Evolutionary conservation across 23 tunicate species (phyloP), one percentile per base, ranked within the genome.

Genomic region (Ciona savignyi): DNA sequence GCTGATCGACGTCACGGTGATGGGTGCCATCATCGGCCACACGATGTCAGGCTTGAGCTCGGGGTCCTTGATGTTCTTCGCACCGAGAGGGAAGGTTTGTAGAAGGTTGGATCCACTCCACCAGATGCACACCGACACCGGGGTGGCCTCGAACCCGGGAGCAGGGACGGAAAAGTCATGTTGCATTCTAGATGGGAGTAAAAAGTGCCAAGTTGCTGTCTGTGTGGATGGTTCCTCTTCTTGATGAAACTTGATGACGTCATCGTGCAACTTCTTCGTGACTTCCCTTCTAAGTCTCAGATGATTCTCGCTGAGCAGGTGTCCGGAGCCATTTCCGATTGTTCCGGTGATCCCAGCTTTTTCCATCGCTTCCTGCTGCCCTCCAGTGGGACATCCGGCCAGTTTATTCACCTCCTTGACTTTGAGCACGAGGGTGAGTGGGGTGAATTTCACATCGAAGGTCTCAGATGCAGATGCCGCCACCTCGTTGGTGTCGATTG

Each of bases 151-250:
- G 21, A 34, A 24, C 29, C 29, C 61, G 19, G 77, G 60, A 27
- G 21, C 31, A 21, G 68, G 31, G n/a, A 67, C 29, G 3, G 1
- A 49, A 61, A 67, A 9, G 9, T 77, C 70, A 19, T 90, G 77
- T 34, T 90, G 86, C 97, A 90, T 70, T 15, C 78, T 63, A 34
- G 81, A 75, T 62, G 77, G 48, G 30, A 42, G 25, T 21, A 90
- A 70, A 75, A 79, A 90, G 51, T 83, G 81, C 89, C 89, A 90
- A 11, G 72, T 74, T 35, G 97, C 90, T 20, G n/a, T n/a, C n/a
- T n/a, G n/a, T n/a, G n/a, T n/a, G n/a, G n/a, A n/a, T n/a, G n/a
- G n/a, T n/a, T n/a, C n/a, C n/a, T n/a, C n/a, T n/a, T n/a, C n/a
- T n/a, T n/a, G n/a, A n/a, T n/a, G n/a, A 25, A 22, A 87, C 33